Base-by-base conservation (phyloP, 1,140 invertebrate genomes). In the Eriocheir sinensis region DNA sequence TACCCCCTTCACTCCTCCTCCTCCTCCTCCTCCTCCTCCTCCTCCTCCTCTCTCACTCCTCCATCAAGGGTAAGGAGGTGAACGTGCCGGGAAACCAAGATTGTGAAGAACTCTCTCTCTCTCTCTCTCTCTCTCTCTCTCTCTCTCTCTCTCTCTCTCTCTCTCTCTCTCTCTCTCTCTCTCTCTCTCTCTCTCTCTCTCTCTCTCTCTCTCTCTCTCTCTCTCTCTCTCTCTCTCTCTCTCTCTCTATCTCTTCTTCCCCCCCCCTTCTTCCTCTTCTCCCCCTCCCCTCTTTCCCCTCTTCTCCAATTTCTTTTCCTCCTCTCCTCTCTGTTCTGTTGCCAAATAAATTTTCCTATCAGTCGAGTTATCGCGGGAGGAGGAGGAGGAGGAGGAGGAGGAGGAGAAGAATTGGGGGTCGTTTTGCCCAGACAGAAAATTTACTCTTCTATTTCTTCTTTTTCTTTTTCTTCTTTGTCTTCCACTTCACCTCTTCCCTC, bases 361-460 rank as follows among this genome's bases (percentile, higher is more conserved):
- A n/a, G 60, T n/a, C 3, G 40, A 41, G 86, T n/a, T 30, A 48
- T 30, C 40, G 34, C 0, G 30, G 86, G 86, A 41, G 38, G 38
- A 89, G 38, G 85, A 40, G 38, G 85, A 88, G 36, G 85, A 38
- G 36, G 85, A 36, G 44, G 38, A 88, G 85, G 34, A 88, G 30
- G 85, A n/a, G 30, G 30, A 38, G 41, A 3, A 38, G 34, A 12
- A 34, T 3, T 30, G 38, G n/a, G 27, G 3, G 12, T 4, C 17
- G 27, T 36, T n/a, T 34, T 83, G 3, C 81, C 30, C 81, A 38
- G 30, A 83, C 21, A n/a, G 30, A 86, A 12, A 86, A 86, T 17
- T 72, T n/a, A n/a, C n/a, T n/a, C n/a, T n/a, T n/a, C n/a, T n/a
- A n/a, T n/a, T 21, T n/a, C 60, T 53, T 53, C 48, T 21, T 72